Conservation (phyloP, 2,797 vertebrate species). For the Harpagifer antarcticus region DNA sequence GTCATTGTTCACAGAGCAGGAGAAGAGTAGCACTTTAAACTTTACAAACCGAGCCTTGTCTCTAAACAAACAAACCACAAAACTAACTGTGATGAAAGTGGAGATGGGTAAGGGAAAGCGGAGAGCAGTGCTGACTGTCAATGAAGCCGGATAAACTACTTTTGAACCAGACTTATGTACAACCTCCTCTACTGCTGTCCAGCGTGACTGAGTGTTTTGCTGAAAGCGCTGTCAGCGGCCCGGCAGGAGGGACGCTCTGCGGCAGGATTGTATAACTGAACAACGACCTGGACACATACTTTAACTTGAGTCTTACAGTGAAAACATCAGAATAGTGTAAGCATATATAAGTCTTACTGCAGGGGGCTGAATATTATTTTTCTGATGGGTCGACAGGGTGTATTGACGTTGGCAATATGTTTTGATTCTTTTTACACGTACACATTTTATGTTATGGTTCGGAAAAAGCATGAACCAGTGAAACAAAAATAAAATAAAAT, state of each 20-base stretch:
- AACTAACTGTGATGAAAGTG: background rate
- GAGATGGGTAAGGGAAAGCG: background rate
- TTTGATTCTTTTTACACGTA: background rate
- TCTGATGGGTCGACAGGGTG: background rate
- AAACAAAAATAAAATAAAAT: conserved; percentile 1
- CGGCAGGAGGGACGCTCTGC: background rate
- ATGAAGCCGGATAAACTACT: background rate
- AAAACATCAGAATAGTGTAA: background rate
- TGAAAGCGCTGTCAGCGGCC: background rate
- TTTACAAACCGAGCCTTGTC: background rate
- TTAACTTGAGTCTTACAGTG: background rate
- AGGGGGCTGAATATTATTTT: background rate
- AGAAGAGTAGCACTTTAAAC: background rate
- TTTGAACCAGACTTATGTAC: background rate
- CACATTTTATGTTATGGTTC: background rate
- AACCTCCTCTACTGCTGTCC: background rate
- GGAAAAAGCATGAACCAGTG: background rate
- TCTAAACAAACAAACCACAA: background rate
- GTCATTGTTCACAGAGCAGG: background rate
- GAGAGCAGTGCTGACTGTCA: background rate
- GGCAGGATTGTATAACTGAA: background rate
- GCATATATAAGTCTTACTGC: background rate
- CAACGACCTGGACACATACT: no score
- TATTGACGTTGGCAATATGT: background rate
- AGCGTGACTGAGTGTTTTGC: background rate